These are phyloP conservation scores for Paracyclopina nana DNA, from an alignment of 1,140 invertebrate species.

Conservation along the genomic window DNA sequence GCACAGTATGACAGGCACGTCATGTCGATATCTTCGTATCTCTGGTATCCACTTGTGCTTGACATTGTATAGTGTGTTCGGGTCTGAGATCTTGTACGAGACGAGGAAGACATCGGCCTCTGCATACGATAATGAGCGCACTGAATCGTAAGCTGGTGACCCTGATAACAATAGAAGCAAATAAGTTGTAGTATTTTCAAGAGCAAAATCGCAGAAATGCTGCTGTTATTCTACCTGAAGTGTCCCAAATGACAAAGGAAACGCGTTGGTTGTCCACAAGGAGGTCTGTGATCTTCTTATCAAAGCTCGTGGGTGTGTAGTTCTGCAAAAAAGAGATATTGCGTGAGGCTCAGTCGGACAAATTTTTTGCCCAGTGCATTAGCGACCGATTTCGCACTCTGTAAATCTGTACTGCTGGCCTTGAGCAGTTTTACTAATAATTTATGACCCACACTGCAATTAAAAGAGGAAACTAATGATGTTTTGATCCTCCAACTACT, in stretches of 20 bases:
- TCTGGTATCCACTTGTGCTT: constrained; percentile 14
- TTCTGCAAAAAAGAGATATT: not conserved
- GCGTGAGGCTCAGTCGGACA: not conserved
- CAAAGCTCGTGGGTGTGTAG: not conserved
- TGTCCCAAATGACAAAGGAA: not conserved
- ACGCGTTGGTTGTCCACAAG: not conserved
- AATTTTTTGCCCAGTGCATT: not conserved
- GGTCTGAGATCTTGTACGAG: constrained; percentile 15
- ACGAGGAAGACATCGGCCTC: constrained; percentile 17
- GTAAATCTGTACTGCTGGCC: not conserved
- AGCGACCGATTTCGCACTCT: not conserved
- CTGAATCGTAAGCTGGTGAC: constrained; percentile 3
- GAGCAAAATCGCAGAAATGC: not conserved
- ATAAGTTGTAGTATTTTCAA: not conserved
- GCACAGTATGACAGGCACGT: constrained; percentile 8
- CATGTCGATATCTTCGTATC: constrained; percentile 11
- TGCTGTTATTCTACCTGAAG: not conserved
- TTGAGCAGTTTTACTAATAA: not conserved
- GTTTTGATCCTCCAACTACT: no score
- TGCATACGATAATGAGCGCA: constrained; percentile 10
- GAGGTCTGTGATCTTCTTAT: not conserved
- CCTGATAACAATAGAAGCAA: constrained; percentile 12
- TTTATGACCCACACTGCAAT: not conserved
- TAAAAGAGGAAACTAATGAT: not conserved
- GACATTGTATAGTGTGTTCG: constrained; percentile 4